Conservation (phyloP, 2,888 invertebrate genomes). For the Drosophila ezoana region DNA sequence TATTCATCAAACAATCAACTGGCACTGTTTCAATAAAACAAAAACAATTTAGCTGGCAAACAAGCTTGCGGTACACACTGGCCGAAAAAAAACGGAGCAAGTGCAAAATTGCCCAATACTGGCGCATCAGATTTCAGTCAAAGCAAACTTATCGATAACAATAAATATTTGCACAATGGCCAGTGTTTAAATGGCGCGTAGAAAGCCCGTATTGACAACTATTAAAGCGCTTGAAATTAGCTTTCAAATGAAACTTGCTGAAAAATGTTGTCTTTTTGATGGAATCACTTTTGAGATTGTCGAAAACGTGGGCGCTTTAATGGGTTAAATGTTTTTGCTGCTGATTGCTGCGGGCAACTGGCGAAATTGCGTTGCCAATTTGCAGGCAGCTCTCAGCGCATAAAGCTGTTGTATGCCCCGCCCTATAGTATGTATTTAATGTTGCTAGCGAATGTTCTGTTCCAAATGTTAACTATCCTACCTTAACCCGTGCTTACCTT, state of each 20-base stretch:
- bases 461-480: not conserved
- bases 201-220: too few species aligned
- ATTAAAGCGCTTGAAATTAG: not conserved
- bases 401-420: not conserved
- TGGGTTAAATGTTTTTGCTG: conserved; percentile 58
- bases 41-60: not conserved
- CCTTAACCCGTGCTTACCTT: not conserved
- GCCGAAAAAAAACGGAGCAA: not conserved
- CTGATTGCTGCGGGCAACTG: conserved; percentile 58
- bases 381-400: conserved; percentile 38
- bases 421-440: conserved; percentile 4
- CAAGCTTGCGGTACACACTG: too few species aligned
- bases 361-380: conserved; percentile 68
- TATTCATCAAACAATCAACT: conserved; percentile 2
- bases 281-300: conserved; percentile 7
- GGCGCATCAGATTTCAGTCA: not conserved
- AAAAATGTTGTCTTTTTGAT: too few species aligned
- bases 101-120: too few species aligned
- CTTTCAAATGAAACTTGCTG: not conserved
- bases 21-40: not conserved
- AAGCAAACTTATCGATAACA: not conserved
- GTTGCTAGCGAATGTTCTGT: conserved; percentile 15
- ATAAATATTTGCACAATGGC: not conserved
- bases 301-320: conserved; percentile 27
- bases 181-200: not conserved